These are phyloP conservation scores for Drosophila lacertosa DNA, from an alignment of 1,140 invertebrate genomes.

Conservation along the genomic window DNA sequence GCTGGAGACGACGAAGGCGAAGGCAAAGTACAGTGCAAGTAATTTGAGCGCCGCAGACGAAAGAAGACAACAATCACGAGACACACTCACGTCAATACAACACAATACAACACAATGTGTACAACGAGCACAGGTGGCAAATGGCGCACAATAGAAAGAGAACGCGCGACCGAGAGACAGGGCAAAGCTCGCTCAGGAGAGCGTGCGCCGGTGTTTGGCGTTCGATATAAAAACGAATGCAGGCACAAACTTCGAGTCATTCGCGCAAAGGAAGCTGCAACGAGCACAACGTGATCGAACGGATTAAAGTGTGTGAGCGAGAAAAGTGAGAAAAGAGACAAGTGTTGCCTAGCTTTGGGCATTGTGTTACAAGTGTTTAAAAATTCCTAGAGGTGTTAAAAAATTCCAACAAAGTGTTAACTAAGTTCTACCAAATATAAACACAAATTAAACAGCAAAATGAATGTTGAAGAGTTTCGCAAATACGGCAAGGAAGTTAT, in stretches of 20 bases:
- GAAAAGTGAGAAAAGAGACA: constrained; percentile 9
- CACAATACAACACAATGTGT: constrained; percentile 20
- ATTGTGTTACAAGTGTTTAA: constrained; percentile 20
- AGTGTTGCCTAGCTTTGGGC: constrained; percentile 19
- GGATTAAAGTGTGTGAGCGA: constrained; percentile 37
- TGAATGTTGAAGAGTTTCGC: constrained; percentile 94
- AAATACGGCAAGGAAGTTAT: constrained; percentile 94
- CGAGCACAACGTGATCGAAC: constrained; percentile 43
- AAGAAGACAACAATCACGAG: constrained; percentile 53
- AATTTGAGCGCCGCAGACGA: constrained; percentile 45
- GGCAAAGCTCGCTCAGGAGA: constrained; percentile 1
- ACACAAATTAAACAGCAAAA: constrained; percentile 79
- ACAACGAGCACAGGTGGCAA: constrained; percentile 6
- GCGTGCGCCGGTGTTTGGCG: not conserved
- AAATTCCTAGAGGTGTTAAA: constrained; percentile 1
- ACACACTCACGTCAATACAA: constrained; percentile 47
- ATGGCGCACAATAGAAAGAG: constrained; percentile 18
- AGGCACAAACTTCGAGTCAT: constrained; percentile 59
- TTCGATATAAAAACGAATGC: constrained; percentile 70
- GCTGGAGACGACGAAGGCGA: not conserved
- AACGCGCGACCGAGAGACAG: not conserved
- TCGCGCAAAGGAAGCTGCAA: constrained; percentile 75
- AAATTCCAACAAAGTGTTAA: constrained; percentile 17
- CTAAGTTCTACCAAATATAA: not conserved
- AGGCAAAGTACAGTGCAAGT: constrained; percentile 40